Base-by-base conservation (phyloP, 2,797 vertebrate genomes). In the Euphonia xanthogaster region DNA sequence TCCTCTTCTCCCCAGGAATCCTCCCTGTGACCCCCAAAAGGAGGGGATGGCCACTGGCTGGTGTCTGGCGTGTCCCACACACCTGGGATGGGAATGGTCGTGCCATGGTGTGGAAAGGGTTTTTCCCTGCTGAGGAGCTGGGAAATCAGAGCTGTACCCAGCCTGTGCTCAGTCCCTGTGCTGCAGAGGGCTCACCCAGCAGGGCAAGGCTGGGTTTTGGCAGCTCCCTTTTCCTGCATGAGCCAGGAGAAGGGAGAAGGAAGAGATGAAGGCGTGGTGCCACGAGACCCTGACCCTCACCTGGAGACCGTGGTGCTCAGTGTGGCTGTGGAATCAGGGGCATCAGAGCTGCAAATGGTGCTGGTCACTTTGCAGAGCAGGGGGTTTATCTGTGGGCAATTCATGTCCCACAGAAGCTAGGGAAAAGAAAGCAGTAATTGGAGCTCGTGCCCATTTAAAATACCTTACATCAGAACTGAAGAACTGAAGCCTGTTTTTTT, bases 401-500 rank as follows among this genome's bases (percentile, higher is more conserved):
- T 96, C 87, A 54, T 44, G 55, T 75, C 90, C 84, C 33, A 17
- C 50, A 65, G 93, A 97, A 81, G 70, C 80, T 47, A 53, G 21
- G 66, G 24, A 23, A 71, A 87, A 93, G 70, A 96, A 95, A 95
- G 80, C 93, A 58, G 14, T 96, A 87, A 75, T 96, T 90, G 94
- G 94, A 96, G 89, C 78, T 73, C 11, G 4, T 86, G 78, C 79
- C 84, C 85, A 94, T 92, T 97, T 93, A 88, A 91, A 95, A 95
- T 45, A 82, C 91, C 90, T 97, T 61, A 55, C 86, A 94, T 93
- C 80, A 79, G 63, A 91, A 74, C 48, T 50, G 87, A 93, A 95
- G 93, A 93, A 90, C 80, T 96, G 88, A 96, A 91, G 79, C 91
- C 94, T 92, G 85, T 83, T 93, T 96, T 95, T 95, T 71, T 74